Base-by-base conservation (phyloP, 2,888 invertebrate genomes). In the Drosophila paucipuncta region DNA sequence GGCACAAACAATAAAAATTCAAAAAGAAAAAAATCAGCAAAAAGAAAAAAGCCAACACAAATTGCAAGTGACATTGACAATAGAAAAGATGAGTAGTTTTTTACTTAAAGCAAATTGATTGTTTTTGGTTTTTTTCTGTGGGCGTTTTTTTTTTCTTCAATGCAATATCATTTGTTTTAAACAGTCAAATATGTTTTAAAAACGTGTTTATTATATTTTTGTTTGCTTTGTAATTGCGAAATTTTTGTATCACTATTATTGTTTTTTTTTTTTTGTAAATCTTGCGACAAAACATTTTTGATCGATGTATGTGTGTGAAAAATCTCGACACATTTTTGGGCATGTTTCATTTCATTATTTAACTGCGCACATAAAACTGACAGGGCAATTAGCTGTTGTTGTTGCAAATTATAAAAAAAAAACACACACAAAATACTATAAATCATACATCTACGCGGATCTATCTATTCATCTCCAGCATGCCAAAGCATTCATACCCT, bases 11-110 rank as follows among this genome's bases (percentile, higher is more conserved):
- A 64, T 64, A 49, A 39, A 33, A 33, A n/a, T 13, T 30, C 30
- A 47, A 43, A 47, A 41, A 25, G 4, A 35, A 54, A 61, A 50
- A 59, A 63, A 55, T 52, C 22, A 63, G 47, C 22, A 73, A 64
- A 33, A 39, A 13, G n/a, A 57, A 68, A 60, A 47, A 55, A 54
- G 49, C 41, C 30, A 55, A 33, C 33, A 37, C 79, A 73, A 78
- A 67, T 73, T 71, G 77, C 61, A 76, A 55, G 69, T 75, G 77
- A 80, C 80, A 80, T 76, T 76, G 76, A 78, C 66, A 78, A 76
- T 31, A 73, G 62, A 52, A 78, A 78, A 49, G 73, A 77, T 76
- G 77, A 62, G 76, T 55, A 60, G 76, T 41, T 55, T 60, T 50
- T 62, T 75, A 55, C 68, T 37, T 64, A 52, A 75, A 54, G 59